Evolutionary conservation across 2,797 vertebrate genomes (phyloP).

Genomic region (Furcifer pardalis): DNA sequence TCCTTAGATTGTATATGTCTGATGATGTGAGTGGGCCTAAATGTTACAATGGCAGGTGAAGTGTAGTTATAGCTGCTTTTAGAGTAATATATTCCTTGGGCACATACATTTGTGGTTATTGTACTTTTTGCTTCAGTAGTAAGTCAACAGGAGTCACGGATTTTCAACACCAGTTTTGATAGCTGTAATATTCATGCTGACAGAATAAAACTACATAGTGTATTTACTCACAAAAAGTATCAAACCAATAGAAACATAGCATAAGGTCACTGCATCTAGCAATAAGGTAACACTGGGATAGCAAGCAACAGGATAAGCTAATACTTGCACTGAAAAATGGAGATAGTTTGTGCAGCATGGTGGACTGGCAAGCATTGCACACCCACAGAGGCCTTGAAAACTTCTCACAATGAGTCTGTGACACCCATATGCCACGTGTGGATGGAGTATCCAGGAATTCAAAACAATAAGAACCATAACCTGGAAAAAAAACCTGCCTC

Average conservation of each 20-base stretch:
- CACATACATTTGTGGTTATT: background rate
- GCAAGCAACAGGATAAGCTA: background rate
- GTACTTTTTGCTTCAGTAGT: constrained; percentile 1
- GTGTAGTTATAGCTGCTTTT: background rate
- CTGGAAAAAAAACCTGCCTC: background rate
- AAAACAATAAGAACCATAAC: background rate
- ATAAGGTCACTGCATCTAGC: background rate
- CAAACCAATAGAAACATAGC: background rate
- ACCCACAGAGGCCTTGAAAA: background rate
- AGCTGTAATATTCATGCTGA: background rate
- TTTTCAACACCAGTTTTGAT: constrained; percentile 7
- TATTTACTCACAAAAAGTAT: constrained; percentile 8
- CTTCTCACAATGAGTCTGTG: background rate
- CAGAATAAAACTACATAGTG: background rate
- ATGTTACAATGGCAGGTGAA: background rate
- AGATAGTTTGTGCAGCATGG: no score
- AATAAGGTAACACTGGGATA: background rate
- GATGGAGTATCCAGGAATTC: background rate
- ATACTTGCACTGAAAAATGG: background rate
- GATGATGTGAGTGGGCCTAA: background rate
- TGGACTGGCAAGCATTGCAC: no score
- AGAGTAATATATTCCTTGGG: background rate
- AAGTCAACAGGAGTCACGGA: constrained; percentile 8
- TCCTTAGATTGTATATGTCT: constrained; percentile 2
- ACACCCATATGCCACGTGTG: background rate